Evolutionary conservation across 2,113 vertebrate genomes (phyloP).

Genomic region (Excalfactoria chinensis): DNA sequence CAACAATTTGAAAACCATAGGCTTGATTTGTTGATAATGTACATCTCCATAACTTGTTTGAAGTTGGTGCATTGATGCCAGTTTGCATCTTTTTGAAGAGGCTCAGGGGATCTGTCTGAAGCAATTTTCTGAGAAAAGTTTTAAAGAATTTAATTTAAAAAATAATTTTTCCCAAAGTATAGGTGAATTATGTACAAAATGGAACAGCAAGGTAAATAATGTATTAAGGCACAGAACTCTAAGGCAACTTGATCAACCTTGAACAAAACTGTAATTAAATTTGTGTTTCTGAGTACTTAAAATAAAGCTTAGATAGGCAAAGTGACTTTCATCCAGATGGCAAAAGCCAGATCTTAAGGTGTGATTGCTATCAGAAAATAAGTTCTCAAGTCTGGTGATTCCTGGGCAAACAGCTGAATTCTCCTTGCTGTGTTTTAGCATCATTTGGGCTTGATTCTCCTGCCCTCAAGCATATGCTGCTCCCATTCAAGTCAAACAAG

Average conservation of each 20-base stretch:
- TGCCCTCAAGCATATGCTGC: not conserved
- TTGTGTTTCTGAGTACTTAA: not conserved
- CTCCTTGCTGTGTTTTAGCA: not conserved
- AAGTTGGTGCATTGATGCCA: not conserved
- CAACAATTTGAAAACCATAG: not conserved
- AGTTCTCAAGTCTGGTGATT: not conserved
- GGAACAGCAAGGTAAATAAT: not conserved
- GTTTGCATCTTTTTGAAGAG: not conserved
- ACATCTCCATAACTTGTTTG: not conserved
- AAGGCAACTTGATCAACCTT: not conserved
- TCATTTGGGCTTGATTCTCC: conserved; percentile 10
- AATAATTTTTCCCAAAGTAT: not conserved
- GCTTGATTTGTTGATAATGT: not conserved
- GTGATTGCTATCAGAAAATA: not conserved
- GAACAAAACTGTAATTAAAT: not conserved
- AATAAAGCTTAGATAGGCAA: not conserved
- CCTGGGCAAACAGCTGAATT: not conserved
- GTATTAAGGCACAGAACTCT: not conserved
- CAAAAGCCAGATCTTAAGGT: not conserved
- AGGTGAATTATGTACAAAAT: not conserved
- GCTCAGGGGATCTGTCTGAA: not conserved
- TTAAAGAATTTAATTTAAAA: not conserved
- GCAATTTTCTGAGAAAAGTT: fast-evolving
- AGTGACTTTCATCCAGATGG: not conserved
- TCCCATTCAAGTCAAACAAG: conserved; percentile 59